Percentiles rank a stretch among this genome's conserved stretches.
Conservation (phyloP, 1,140 invertebrate species). For the Drosophila simulans region DNA sequence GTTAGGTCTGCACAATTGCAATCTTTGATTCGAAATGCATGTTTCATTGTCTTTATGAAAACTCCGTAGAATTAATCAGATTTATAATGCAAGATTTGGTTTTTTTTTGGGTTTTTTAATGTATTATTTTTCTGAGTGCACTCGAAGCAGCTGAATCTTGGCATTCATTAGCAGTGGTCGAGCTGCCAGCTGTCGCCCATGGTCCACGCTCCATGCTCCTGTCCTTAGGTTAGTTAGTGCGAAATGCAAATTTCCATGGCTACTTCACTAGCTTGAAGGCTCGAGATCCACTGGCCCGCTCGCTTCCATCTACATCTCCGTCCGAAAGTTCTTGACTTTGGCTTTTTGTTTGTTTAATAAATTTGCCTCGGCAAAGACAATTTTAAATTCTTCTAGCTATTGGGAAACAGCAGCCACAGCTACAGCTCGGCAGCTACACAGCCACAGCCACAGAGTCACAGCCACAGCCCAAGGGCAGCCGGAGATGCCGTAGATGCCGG, state of each 20-base stretch:
- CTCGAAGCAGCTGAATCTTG: slow-evolving; percentile 17
- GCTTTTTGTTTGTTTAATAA: slow-evolving; percentile 77
- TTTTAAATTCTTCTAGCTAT: slow-evolving; percentile 82
- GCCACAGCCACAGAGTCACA: background rate
- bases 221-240: slow-evolving; percentile 73
- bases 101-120: background rate
- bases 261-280: slow-evolving; percentile 57
- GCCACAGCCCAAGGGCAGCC: slow-evolving; percentile 7
- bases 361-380: slow-evolving; percentile 76
- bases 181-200: slow-evolving; percentile 61
- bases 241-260: slow-evolving; percentile 71
- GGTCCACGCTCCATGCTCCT: slow-evolving; percentile 20
- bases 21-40: background rate
- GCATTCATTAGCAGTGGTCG: slow-evolving; percentile 74
- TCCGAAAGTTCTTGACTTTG: slow-evolving; percentile 43
- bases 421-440: slow-evolving; percentile 5
- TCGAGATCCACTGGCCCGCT: slow-evolving; percentile 32
- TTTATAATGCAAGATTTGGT: too few species aligned
- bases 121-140: slow-evolving; percentile 12
- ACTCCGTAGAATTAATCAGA: too few species aligned
- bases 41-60: too few species aligned
- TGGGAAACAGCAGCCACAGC: slow-evolving; percentile 70
- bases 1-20: too few species aligned
- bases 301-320: background rate
- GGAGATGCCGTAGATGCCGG: background rate